Percentiles rank a stretch among this genome's conserved stretches.
These are phyloP conservation scores for Thereva nobilitata DNA, from an alignment of 2,888 invertebrate genomes.

Conservation along the genomic window DNA sequence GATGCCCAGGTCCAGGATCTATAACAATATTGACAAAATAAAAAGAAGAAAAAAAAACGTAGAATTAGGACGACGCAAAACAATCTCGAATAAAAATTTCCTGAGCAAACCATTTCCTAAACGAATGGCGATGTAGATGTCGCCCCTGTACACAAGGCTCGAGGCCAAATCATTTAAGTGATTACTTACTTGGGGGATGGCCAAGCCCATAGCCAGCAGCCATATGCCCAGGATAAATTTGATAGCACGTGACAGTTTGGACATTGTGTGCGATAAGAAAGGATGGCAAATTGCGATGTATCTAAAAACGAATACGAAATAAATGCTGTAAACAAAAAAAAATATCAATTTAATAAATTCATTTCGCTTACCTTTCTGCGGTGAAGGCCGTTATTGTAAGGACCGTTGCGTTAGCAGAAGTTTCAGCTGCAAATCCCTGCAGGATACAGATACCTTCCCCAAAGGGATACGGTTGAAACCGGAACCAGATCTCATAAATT, in stretches of 20 bases:
- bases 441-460: constrained; percentile 73
- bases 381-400: constrained; percentile 81
- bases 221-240: constrained; percentile 76
- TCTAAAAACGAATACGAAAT: constrained; percentile 52
- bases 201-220: constrained; percentile 70
- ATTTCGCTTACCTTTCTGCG: constrained; percentile 64
- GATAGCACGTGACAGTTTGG: constrained; percentile 76
- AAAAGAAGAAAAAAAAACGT: not conserved
- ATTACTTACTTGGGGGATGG: constrained; percentile 64
- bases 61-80: constrained; percentile 3
- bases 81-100: constrained; percentile 11
- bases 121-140: not conserved
- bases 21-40: constrained; percentile 13
- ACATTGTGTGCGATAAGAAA: constrained; percentile 69
- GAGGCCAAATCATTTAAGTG: not conserved
- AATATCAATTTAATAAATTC: not conserved
- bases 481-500: constrained; percentile 68
- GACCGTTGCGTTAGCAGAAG: constrained; percentile 77
- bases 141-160: constrained; percentile 1
- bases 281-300: constrained; percentile 82
- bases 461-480: constrained; percentile 61
- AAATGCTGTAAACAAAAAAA: constrained; percentile 2
- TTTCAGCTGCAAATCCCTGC: constrained; percentile 74
- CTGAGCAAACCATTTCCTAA: constrained; percentile 23
- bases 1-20: constrained; percentile 41